phyloP scores from a whole-genome alignment of 2,888 invertebrate species.

The Parelbella ahira region DNA sequence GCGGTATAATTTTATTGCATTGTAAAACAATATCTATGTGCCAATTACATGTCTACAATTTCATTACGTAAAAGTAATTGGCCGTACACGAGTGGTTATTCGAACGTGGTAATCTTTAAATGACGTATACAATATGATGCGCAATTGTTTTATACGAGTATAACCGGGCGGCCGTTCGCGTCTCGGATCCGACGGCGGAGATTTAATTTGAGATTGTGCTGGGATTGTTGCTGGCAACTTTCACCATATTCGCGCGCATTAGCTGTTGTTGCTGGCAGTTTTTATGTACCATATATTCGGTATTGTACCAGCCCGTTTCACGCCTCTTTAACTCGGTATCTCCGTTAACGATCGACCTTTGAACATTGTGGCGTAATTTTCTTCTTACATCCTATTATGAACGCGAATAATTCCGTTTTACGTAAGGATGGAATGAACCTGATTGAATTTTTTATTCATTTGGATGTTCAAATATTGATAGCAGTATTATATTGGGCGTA shows the following conservation, averaged over 20 bases:
- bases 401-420: too few relatives aligned
- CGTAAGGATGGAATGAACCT: too few relatives aligned
- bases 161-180: conserved; percentile 44
- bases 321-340: conserved; percentile 20
- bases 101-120: conserved; percentile 10
- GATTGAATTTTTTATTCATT: too few relatives aligned
- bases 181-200: conserved; percentile 52
- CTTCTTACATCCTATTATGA: too few relatives aligned
- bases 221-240: conserved; percentile 50
- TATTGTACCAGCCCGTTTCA: conserved; percentile 48
- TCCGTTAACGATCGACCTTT: not conserved
- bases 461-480: too few relatives aligned
- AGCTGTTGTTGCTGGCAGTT: conserved; percentile 57
- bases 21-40: too few relatives aligned
- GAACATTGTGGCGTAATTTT: not conserved
- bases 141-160: conserved; percentile 29
- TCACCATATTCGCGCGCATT: conserved; percentile 66
- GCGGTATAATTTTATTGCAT: too few relatives aligned
- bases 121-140: conserved; percentile 16
- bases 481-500: too few relatives aligned
- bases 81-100: not conserved
- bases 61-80: conserved; percentile 3
- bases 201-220: conserved; percentile 75
- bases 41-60: too few relatives aligned
- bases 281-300: conserved; percentile 46